Conservation (phyloP, 2,797 vertebrate genomes). For the Rhinogobio ventralis region DNA sequence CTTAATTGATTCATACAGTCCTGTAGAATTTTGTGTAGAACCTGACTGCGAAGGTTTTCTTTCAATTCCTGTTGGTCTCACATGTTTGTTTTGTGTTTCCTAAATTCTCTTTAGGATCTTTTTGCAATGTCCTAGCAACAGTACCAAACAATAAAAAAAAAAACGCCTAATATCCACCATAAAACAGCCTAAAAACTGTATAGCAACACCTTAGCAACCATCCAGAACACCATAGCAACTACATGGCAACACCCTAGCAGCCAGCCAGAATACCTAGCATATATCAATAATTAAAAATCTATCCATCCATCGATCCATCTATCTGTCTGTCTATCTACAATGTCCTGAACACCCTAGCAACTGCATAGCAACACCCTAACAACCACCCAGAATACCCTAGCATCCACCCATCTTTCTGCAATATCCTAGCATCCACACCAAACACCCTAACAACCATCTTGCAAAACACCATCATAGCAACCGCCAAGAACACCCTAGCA, state of each 20-base stretch:
- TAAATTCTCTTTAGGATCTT: background rate
- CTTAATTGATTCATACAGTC: conserved; percentile 3
- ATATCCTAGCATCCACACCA: background rate
- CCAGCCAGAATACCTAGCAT: too few relatives aligned
- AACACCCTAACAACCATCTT: background rate
- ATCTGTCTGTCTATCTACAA: background rate
- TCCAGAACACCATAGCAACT: too few relatives aligned
- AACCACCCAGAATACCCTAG: too few relatives aligned
- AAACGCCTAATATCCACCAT: background rate
- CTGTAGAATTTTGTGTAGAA: background rate
- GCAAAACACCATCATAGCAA: background rate
- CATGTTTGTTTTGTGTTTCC: background rate
- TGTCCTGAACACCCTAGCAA: too few relatives aligned
- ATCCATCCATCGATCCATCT: background rate
- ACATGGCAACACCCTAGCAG: background rate
- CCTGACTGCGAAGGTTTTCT: too few relatives aligned
- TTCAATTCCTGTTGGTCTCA: too few relatives aligned
- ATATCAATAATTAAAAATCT: background rate
- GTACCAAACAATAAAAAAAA: background rate
- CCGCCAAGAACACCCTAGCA: background rate
- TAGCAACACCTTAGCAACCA: background rate
- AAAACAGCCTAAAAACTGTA: background rate
- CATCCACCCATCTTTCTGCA: background rate
- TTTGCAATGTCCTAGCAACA: background rate
- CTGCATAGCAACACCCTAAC: too few relatives aligned